Evolutionary conservation across 2,797 vertebrate genomes (phyloP).

Genomic region (Carduelis carduelis): DNA sequence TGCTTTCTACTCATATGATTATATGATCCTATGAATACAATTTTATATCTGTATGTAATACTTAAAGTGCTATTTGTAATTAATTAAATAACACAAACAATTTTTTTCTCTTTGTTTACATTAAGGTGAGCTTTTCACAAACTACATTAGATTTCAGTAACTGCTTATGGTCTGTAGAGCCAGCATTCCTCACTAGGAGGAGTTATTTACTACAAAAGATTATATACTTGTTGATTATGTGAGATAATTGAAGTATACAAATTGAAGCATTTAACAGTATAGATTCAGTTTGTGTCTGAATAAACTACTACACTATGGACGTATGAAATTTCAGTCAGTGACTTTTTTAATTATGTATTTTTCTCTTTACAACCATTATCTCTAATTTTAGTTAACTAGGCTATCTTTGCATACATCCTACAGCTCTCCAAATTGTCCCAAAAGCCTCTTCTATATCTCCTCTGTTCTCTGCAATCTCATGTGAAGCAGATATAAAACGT

Average conservation of each 20-base stretch:
- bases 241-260: background rate
- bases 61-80: background rate
- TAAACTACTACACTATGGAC: background rate
- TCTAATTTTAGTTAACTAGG: background rate
- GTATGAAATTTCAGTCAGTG: background rate
- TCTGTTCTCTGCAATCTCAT: background rate
- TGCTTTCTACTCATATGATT: background rate
- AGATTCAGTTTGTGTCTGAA: background rate
- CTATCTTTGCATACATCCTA: background rate
- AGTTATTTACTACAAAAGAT: conserved; percentile 25
- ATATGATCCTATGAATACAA: background rate
- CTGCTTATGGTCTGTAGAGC: conserved; percentile 25
- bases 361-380: background rate
- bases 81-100: background rate
- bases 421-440: background rate
- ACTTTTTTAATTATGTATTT: background rate
- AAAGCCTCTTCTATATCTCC: background rate
- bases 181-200: conserved; percentile 16
- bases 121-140: conserved; percentile 37
- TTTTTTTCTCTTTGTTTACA: background rate
- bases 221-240: background rate
- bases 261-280: background rate
- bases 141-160: conserved; percentile 30
- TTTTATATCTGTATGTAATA: background rate
- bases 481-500: background rate